Conservation (phyloP, 2,113 vertebrate genomes). For the Bubo blakistoni region DNA sequence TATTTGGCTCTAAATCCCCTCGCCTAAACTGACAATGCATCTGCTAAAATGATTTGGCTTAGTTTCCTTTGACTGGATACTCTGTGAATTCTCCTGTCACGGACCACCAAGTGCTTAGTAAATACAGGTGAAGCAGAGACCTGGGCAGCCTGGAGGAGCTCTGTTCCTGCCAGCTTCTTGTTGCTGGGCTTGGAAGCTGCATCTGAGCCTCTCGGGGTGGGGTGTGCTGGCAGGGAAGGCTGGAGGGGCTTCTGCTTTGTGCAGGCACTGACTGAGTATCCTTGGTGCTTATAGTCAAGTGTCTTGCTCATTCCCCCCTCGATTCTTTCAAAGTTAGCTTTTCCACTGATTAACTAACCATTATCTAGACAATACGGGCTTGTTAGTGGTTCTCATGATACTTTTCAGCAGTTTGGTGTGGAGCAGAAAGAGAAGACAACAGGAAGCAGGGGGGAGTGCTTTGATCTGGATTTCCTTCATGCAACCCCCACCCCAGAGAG, state of each 20-base stretch:
- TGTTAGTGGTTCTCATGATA: accelerated
- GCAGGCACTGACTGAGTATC: not conserved
- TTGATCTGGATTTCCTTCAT: not conserved
- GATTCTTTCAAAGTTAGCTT: not conserved
- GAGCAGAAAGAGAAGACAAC: not conserved
- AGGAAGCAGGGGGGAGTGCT: not conserved
- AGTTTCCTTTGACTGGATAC: not conserved
- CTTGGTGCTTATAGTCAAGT: not conserved
- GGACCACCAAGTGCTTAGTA: not conserved
- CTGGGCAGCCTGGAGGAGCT: not conserved
- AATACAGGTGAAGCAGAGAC: not conserved
- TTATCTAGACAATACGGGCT: accelerated
- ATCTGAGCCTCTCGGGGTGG: not conserved
- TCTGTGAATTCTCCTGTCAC: not conserved
- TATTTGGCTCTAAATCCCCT: conserved; percentile 9
- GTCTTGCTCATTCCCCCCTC: not conserved
- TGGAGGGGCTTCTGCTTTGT: not conserved
- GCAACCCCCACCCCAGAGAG: not conserved
- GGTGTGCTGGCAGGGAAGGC: not conserved
- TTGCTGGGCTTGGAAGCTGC: not conserved
- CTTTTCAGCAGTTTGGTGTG: not conserved
- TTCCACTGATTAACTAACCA: not conserved
- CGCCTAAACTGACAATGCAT: not conserved
- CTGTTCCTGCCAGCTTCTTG: not conserved
- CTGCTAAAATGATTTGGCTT: not conserved